Conservation (phyloP, 2,113 vertebrate genomes). For the Pantherophis guttatus region DNA sequence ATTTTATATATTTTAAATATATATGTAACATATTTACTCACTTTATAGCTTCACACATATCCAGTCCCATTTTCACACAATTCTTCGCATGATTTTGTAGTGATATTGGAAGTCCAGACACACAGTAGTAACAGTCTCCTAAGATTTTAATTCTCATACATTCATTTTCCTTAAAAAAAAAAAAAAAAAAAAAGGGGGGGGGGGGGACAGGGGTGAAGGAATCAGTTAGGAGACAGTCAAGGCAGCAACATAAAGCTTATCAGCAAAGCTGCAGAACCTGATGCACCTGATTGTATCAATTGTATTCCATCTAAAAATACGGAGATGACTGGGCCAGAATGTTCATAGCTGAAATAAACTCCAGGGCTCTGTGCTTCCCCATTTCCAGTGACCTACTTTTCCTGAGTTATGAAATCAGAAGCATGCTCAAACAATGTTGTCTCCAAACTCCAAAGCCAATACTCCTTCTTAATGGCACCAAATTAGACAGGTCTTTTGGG, state of each 20-base stretch:
- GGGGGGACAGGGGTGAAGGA: too few species aligned
- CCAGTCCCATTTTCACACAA: conserved; percentile 97
- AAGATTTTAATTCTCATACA: conserved; percentile 99
- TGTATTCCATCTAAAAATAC: neutral
- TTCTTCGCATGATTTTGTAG: conserved; percentile 95
- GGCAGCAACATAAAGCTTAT: neutral
- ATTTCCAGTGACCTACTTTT: neutral
- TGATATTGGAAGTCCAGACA: conserved; percentile 93
- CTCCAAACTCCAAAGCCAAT: neutral
- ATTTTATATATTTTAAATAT: conserved; percentile 3
- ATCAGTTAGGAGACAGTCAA: neutral
- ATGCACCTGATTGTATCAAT: neutral
- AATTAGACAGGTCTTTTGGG: conserved; percentile 20
- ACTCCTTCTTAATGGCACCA: neutral
- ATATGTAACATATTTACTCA: conserved; percentile 68
- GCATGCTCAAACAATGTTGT: neutral
- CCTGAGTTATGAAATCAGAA: conserved; percentile 3
- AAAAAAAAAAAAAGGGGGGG: conserved; percentile 8
- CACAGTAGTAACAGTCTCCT: conserved; percentile 98
- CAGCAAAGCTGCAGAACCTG: neutral
- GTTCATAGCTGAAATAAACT: conserved; percentile 5
- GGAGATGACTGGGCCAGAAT: neutral
- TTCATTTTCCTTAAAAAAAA: conserved; percentile 87
- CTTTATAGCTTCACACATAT: conserved; percentile 99
- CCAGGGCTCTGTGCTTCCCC: neutral